Evolutionary conservation across 2,888 invertebrate genomes (phyloP).

Genomic region (Pristionchus maxplancki): DNA sequence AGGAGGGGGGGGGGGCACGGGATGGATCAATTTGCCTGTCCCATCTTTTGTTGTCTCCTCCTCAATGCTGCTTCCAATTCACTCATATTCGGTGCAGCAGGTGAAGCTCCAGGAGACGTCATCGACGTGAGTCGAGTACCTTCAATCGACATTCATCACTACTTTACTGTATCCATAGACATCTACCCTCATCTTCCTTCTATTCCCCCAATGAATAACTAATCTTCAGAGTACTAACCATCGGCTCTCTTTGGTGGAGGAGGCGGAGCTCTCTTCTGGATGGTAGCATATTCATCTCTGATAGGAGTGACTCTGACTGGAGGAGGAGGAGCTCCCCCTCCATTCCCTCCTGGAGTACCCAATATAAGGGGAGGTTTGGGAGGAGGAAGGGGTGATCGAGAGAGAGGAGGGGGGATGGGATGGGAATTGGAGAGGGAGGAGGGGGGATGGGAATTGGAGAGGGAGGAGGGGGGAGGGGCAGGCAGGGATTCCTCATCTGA

Average conservation of each 20-base stretch:
- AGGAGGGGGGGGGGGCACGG: neutral
- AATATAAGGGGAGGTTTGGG: slow-evolving; percentile 58
- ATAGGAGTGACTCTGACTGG: slow-evolving; percentile 50
- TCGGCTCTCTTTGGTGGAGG: slow-evolving; percentile 76
- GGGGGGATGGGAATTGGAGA: slow-evolving; percentile 71
- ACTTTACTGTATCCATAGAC: neutral
- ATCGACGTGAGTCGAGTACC: slow-evolving; percentile 35
- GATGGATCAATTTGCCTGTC: slow-evolving; percentile 29
- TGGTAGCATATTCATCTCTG: slow-evolving; percentile 52
- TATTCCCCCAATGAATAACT: neutral
- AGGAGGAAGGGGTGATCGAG: slow-evolving; percentile 48
- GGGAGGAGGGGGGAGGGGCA: slow-evolving; percentile 69
- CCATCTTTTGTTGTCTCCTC: slow-evolving; percentile 59
- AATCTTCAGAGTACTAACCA: slow-evolving; percentile 53
- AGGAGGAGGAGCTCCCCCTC: slow-evolving; percentile 48
- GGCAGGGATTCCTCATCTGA: slow-evolving; percentile 76
- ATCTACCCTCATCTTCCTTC: neutral
- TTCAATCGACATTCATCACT: neutral
- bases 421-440: neutral
- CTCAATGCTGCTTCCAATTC: slow-evolving; percentile 69
- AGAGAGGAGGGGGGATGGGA: neutral
- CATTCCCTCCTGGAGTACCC: slow-evolving; percentile 3
- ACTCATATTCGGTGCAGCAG: slow-evolving; percentile 53
- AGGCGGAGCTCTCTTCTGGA: slow-evolving; percentile 63
- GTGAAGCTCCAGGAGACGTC: slow-evolving; percentile 52